Evolutionary conservation across 2,113 vertebrate species (phyloP).

Genomic region (Macquaria australasica): DNA sequence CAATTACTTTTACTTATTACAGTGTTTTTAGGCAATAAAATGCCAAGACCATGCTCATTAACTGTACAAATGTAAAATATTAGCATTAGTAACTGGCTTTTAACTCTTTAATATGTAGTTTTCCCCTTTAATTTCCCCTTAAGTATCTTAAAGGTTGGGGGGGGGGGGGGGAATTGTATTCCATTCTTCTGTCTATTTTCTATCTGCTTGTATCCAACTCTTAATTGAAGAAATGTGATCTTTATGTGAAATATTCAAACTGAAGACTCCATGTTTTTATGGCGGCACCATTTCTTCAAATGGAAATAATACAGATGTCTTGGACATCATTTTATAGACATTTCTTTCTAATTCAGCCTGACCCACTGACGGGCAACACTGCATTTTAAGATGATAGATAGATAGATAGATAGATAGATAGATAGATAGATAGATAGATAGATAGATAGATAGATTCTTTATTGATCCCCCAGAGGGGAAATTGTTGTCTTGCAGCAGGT

Average conservation of each 20-base stretch:
- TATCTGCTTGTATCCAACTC: neutral
- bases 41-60: neutral
- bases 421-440: no score
- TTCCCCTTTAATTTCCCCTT: neutral
- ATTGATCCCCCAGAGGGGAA: no score
- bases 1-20: neutral
- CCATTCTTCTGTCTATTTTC: neutral
- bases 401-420: no score
- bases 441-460: no score
- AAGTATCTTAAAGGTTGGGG: neutral
- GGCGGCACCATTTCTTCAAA: neutral
- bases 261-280: neutral
- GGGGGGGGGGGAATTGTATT: no score
- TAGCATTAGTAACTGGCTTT: neutral
- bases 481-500: no score
- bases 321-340: no score
- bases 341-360: neutral
- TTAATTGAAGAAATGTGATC: neutral
- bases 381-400: no score
- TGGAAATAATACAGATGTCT: neutral
- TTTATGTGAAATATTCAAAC: no score
- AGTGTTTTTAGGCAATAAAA: neutral
- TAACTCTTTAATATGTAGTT: neutral
- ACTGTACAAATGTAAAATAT: neutral
- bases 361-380: no score